These are phyloP conservation scores for Agrotis ipsilon DNA, from an alignment of 2,888 invertebrate species.

Conservation along the genomic window DNA sequence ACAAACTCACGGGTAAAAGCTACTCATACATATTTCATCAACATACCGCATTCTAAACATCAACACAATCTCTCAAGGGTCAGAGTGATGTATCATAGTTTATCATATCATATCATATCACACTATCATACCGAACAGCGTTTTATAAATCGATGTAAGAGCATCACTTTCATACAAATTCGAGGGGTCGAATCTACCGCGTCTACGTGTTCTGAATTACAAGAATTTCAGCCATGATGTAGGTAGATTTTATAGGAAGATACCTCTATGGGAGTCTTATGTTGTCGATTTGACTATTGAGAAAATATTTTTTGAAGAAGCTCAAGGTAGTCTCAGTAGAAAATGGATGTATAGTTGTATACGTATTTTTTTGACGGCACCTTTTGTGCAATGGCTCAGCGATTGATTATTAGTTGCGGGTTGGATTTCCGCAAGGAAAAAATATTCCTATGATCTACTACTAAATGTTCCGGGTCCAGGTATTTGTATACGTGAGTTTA, in stretches of 20 bases:
- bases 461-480: no score
- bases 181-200: slow-evolving; percentile 78
- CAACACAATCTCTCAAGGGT: slow-evolving; percentile 58
- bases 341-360: neutral
- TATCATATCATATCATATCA: slow-evolving; percentile 27
- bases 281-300: neutral
- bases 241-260: slow-evolving; percentile 23
- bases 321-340: neutral
- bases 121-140: slow-evolving; percentile 52
- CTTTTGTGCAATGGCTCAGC: no score
- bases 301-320: neutral
- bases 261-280: slow-evolving; percentile 3
- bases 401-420: no score
- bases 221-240: slow-evolving; percentile 42
- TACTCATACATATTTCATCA: slow-evolving; percentile 15
- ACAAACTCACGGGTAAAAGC: neutral
- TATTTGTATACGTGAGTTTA: no score
- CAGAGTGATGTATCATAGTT: slow-evolving; percentile 46
- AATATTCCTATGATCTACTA: no score
- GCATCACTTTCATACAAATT: slow-evolving; percentile 75
- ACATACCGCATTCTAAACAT: slow-evolving; percentile 22
- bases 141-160: slow-evolving; percentile 74
- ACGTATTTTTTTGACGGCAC: no score
- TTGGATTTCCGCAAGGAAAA: no score
- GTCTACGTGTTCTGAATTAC: slow-evolving; percentile 75